These are phyloP conservation scores for Enteromius mattozi DNA, from an alignment of 2,797 vertebrate genomes.

Conservation along the genomic window DNA sequence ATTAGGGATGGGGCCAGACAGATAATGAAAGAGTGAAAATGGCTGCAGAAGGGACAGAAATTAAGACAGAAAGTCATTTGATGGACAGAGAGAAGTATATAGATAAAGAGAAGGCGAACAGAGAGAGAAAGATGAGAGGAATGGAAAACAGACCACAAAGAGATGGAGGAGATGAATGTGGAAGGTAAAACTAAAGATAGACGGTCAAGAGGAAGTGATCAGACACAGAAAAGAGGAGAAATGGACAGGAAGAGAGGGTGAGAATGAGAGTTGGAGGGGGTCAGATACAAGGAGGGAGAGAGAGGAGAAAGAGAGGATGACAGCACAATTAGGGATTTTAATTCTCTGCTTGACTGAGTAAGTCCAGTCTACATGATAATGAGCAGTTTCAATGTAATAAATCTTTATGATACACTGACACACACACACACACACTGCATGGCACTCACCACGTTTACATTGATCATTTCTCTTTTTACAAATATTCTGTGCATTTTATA, in stretches of 20 bases:
- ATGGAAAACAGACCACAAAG: conserved; percentile 26
- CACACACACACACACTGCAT: conserved; percentile 42
- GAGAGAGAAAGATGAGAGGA: conserved; percentile 59
- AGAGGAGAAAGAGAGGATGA: conserved; percentile 32
- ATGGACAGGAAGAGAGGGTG: conserved; percentile 41
- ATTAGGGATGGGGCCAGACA: conserved; percentile 20
- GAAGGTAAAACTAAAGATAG: conserved; percentile 11
- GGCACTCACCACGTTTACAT: conserved; percentile 30
- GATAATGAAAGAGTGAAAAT: conserved; percentile 37
- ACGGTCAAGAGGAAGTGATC: conserved; percentile 15
- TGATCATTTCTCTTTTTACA: conserved; percentile 27
- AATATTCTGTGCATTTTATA: background rate
- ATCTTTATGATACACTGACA: conserved; percentile 83
- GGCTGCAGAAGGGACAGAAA: background rate
- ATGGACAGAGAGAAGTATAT: background rate
- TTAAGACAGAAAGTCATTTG: conserved; percentile 2
- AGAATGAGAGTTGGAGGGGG: conserved; percentile 29
- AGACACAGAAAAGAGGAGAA: conserved; percentile 27
- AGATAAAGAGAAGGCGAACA: background rate
- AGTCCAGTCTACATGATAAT: conserved; percentile 98
- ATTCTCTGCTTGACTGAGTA: conserved; percentile 99
- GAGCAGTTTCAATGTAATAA: conserved; percentile 91
- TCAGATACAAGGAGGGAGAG: conserved; percentile 10
- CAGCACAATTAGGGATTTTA: conserved; percentile 96
- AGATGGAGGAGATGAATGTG: background rate